Conservation (phyloP, 2,113 vertebrate genomes). For the Myiozetetes cayanensis region DNA sequence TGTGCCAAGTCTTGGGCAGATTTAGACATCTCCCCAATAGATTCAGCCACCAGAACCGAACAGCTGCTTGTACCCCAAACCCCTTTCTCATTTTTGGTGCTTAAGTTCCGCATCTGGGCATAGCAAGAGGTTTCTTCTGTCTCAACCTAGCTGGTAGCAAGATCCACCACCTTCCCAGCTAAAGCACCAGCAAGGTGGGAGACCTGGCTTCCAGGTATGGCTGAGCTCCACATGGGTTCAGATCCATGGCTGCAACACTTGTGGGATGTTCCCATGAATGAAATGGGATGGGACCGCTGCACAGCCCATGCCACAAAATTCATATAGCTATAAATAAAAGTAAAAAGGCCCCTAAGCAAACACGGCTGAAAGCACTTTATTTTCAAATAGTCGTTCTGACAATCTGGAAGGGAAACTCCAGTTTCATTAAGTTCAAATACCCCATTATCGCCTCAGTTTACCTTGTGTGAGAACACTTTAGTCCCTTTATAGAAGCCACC, state of each 20-base stretch:
- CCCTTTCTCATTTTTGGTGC: background rate
- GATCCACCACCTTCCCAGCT: background rate
- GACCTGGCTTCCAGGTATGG: background rate
- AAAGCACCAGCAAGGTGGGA: background rate
- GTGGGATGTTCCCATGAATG: background rate
- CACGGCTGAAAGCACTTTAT: background rate
- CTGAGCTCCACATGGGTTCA: background rate
- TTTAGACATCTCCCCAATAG: background rate
- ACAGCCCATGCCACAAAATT: background rate
- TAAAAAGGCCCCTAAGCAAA: background rate
- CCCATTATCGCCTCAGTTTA: background rate
- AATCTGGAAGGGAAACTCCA: background rate
- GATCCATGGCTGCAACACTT: background rate
- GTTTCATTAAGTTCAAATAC: background rate
- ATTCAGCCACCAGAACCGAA: background rate
- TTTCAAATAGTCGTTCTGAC: background rate
- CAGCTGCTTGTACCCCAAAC: accelerated
- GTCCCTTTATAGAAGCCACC: background rate
- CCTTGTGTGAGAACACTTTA: background rate
- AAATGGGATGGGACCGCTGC: background rate
- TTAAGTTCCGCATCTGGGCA: background rate
- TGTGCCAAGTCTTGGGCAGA: accelerated
- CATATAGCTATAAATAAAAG: background rate
- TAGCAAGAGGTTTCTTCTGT: background rate
- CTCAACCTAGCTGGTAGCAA: background rate